These are phyloP conservation scores for Ispidina picta DNA, from an alignment of 2,797 vertebrate genomes.

Conservation along the genomic window DNA sequence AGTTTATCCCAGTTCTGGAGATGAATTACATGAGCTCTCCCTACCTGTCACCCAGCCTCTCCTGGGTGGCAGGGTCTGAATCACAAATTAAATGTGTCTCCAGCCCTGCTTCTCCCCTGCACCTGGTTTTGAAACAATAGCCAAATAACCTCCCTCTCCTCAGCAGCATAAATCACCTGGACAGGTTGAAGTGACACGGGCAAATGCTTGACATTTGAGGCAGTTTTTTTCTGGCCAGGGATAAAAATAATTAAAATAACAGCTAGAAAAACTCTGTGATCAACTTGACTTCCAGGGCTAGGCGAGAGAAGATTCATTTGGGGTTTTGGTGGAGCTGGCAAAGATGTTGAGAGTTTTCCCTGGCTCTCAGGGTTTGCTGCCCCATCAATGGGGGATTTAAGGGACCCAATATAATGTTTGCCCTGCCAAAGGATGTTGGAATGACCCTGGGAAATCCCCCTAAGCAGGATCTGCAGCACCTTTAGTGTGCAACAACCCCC, in stretches of 20 bases:
- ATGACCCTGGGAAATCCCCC: background rate
- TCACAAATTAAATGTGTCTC: slow-evolving; percentile 24
- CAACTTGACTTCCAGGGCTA: background rate
- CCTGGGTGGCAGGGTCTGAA: slow-evolving; percentile 31
- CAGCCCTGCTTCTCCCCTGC: background rate
- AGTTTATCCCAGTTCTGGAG: background rate
- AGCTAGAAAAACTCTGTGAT: background rate
- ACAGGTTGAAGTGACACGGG: background rate
- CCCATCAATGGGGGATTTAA: background rate
- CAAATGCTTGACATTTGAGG: background rate
- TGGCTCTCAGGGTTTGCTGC: background rate
- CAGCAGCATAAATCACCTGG: background rate
- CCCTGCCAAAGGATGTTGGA: background rate
- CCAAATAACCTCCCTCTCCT: slow-evolving; percentile 33
- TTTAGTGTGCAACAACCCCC: rapidly evolving
- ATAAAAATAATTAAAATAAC: background rate
- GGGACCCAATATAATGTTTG: rapidly evolving
- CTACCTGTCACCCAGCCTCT: background rate
- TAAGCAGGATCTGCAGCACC: background rate
- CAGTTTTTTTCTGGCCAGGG: background rate
- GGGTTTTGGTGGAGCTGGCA: background rate
- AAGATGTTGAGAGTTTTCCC: background rate
- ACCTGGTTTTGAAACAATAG: slow-evolving; percentile 22
- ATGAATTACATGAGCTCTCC: background rate
- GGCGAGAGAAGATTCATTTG: rapidly evolving